Conservation (phyloP, 2,888 invertebrate genomes). For the Dorcus parallelipipedus region DNA sequence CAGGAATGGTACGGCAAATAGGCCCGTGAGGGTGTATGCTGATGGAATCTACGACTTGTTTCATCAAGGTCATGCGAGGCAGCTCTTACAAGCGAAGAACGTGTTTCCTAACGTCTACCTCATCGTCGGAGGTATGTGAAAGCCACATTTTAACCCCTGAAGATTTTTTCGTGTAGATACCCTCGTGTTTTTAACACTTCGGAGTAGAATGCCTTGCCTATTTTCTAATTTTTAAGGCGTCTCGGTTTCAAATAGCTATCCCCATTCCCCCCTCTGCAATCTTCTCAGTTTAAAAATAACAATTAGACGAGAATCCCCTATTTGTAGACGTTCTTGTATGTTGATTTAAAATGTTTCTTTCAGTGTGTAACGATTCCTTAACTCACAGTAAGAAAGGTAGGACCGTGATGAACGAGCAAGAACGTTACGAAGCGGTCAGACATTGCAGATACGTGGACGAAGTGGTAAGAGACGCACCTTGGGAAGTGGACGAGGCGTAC, state of each 20-base stretch:
- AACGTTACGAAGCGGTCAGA: slow-evolving; percentile 95
- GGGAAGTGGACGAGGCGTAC: slow-evolving; percentile 90
- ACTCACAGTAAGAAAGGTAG: slow-evolving; percentile 92
- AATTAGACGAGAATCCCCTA: too few species aligned
- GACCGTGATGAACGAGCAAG: slow-evolving; percentile 93
- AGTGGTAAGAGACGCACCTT: slow-evolving; percentile 88
- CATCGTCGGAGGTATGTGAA: slow-evolving; percentile 87
- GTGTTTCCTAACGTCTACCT: slow-evolving; percentile 96
- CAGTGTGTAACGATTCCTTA: slow-evolving; percentile 86
- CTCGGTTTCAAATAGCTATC: too few species aligned
- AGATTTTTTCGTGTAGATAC: too few species aligned
- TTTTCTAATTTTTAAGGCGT: too few species aligned
- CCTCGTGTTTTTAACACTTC: too few species aligned
- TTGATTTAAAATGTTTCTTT: slow-evolving; percentile 27
- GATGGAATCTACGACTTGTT: slow-evolving; percentile 99
- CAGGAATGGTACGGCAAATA: slow-evolving; percentile 69
- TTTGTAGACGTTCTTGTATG: too few species aligned
- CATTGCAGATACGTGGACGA: slow-evolving; percentile 99
- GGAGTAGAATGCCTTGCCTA: too few species aligned
- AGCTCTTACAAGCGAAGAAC: slow-evolving; percentile 96
- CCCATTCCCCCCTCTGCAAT: too few species aligned
- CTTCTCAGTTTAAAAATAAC: too few species aligned
- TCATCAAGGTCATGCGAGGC: slow-evolving; percentile 97
- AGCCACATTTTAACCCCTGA: too few species aligned
- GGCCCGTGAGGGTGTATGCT: slow-evolving; percentile 93